These are phyloP conservation scores for Amphipyra berbera DNA, from an alignment of 2,888 invertebrate species.

Conservation along the genomic window DNA sequence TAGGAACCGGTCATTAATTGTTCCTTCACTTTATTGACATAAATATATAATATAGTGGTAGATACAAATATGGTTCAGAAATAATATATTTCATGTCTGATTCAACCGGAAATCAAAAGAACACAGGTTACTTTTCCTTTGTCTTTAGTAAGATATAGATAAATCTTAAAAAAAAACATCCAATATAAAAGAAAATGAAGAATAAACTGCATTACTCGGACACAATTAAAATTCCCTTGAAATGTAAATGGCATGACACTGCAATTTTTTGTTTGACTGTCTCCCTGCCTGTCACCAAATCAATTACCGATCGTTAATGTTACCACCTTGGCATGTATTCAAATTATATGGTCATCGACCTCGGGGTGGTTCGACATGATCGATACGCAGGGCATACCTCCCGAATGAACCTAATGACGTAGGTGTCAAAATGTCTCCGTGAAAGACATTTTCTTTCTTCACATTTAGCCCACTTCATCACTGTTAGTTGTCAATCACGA, in stretches of 20 bases:
- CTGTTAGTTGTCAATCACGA: neutral
- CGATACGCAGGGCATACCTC: conserved; percentile 9
- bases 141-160: no score
- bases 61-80: no score
- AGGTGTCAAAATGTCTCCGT: conserved; percentile 27
- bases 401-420: conserved; percentile 23
- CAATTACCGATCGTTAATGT: conserved; percentile 40
- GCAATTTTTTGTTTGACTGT: conserved; percentile 23
- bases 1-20: no score
- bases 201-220: no score
- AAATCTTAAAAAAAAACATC: no score
- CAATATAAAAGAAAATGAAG: no score
- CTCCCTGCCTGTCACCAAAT: conserved; percentile 44
- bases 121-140: no score
- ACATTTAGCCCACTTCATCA: neutral
- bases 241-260: neutral
- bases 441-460: neutral
- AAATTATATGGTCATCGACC: conserved; percentile 51
- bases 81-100: no score
- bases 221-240: no score
- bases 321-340: conserved; percentile 55
- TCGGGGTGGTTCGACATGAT: conserved; percentile 23
- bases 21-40: no score
- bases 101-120: no score
- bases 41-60: no score